phyloP scores from a whole-genome alignment of 2,113 vertebrate species.

The Bufo gargarizans region DNA sequence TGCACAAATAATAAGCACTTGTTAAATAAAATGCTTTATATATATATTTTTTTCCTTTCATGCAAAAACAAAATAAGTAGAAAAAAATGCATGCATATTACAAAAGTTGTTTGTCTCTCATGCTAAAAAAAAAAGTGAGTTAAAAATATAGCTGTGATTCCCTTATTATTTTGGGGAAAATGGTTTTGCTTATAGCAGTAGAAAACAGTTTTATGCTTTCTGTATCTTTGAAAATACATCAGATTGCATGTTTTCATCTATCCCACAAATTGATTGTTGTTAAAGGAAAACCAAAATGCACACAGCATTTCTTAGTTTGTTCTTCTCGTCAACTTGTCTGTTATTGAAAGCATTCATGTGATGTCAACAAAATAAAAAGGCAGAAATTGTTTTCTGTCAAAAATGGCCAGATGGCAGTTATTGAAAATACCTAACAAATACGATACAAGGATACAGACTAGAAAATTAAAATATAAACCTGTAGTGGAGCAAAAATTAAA shows the following conservation, averaged over 20 bases:
- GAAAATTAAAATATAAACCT: not conserved
- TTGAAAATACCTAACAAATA: slow-evolving; percentile 6
- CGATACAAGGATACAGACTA: not conserved
- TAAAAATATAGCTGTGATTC: slow-evolving; percentile 14
- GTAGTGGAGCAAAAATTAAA: not conserved
- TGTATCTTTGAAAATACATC: slow-evolving; percentile 32
- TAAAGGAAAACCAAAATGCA: slow-evolving; percentile 25
- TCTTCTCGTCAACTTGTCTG: slow-evolving; percentile 25
- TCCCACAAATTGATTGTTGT: slow-evolving; percentile 38
- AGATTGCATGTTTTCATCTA: slow-evolving; percentile 25
- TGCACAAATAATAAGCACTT: not conserved
- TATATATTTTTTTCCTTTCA: not conserved
- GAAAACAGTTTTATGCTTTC: not conserved
- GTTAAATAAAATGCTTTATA: not conserved
- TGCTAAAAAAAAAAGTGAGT: not conserved
- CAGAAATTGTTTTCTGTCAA: not conserved
- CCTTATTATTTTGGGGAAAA: slow-evolving; percentile 15
- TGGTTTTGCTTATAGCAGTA: slow-evolving; percentile 18
- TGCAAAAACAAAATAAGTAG: not conserved
- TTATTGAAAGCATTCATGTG: slow-evolving; percentile 36
- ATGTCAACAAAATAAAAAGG: slow-evolving; percentile 16
- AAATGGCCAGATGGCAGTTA: not conserved
- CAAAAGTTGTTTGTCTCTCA: not conserved
- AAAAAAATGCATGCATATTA: not conserved
- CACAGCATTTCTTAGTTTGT: slow-evolving; percentile 32